Evolutionary conservation across 2,113 vertebrate species (phyloP), one percentile per base, ranked within the genome.

Genomic region (Vulpes lagopus): DNA sequence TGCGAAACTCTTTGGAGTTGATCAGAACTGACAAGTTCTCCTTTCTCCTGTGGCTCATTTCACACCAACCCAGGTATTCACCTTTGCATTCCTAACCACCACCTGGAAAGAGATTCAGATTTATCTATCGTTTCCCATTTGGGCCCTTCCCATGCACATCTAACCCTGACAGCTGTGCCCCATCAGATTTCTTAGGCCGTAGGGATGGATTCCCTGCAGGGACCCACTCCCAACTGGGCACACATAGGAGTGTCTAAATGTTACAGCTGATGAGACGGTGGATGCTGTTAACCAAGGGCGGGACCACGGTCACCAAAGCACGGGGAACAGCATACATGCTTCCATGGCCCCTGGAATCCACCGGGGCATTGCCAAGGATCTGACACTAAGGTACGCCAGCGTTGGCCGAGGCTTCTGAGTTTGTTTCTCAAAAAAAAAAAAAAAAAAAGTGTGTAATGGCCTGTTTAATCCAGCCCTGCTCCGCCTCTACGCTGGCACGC

Each of bases 401-500:
- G 0, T 0, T 25, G 91, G 71, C 82, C 1, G 22, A 84, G 69
- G 85, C 71, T 93, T 86, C 79, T 67, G 3, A 23, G 35, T 86
- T 51, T 3, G 65, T 67, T 62, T 82, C 95, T 78, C 25, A 43
- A 43, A 43, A 43, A 3, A 27, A 30, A 64, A 62, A 25, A 62
- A 62, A 62, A 10, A 55, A 38, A 20, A 32, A 84, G 65, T 73
- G 82, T 67, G n/a, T 73, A 89, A 81, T 8, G 69, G 92, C 55
- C 69, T 90, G 59, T 92, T 90, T 64, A 71, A 83, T 90, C 76
- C 76, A 79, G 17, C 65, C 73, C 38, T 17, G 35, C 86, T 84
- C 96, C 71, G 22, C 67, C 59, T 55, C 35, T 27, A 30, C 12
- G 35, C 17, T 38, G 11, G 19, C 69, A 59, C 94, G 12, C 30